Evolutionary conservation across 2,113 vertebrate genomes (phyloP).

Genomic region (Vicugna pacos): DNA sequence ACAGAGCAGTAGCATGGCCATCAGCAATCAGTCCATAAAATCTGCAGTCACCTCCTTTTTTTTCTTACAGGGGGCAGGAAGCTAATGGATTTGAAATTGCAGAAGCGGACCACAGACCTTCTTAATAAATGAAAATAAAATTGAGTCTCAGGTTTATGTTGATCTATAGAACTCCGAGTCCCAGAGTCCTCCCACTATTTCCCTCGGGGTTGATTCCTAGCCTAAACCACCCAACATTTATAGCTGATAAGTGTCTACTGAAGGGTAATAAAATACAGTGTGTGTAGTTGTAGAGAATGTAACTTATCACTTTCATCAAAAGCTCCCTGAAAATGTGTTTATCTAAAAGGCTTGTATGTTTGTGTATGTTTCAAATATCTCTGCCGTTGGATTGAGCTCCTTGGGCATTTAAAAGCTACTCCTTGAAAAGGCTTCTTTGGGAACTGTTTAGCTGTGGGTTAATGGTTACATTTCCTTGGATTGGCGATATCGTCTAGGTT

Average conservation of each 20-base stretch:
- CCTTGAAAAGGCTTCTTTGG: constrained; percentile 84
- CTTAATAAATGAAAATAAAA: constrained; percentile 83
- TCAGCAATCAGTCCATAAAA: constrained; percentile 89
- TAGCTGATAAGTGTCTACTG: constrained; percentile 78
- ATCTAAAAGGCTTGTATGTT: constrained; percentile 84
- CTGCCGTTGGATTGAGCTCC: constrained; percentile 77
- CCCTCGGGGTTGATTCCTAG: constrained; percentile 71
- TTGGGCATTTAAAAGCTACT: constrained; percentile 79
- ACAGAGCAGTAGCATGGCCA: constrained; percentile 80
- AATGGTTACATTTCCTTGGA: constrained; percentile 80
- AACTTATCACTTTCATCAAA: constrained; percentile 81
- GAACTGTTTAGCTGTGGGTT: constrained; percentile 78
- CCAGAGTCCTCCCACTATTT: constrained; percentile 60
- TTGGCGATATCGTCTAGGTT: constrained; percentile 83
- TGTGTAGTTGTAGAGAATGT: constrained; percentile 75
- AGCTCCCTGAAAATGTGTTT: constrained; percentile 83
- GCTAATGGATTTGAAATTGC: constrained; percentile 82
- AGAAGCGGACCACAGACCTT: constrained; percentile 79
- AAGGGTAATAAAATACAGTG: constrained; percentile 81
- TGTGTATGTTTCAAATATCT: constrained; percentile 81
- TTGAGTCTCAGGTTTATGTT: constrained; percentile 69
- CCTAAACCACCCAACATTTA: constrained; percentile 76
- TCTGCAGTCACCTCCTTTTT: constrained; percentile 80
- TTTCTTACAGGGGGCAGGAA: constrained; percentile 63
- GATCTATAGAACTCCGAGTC: constrained; percentile 72